Conservation (phyloP, 2,797 vertebrate genomes). For the Chelon auratus region DNA sequence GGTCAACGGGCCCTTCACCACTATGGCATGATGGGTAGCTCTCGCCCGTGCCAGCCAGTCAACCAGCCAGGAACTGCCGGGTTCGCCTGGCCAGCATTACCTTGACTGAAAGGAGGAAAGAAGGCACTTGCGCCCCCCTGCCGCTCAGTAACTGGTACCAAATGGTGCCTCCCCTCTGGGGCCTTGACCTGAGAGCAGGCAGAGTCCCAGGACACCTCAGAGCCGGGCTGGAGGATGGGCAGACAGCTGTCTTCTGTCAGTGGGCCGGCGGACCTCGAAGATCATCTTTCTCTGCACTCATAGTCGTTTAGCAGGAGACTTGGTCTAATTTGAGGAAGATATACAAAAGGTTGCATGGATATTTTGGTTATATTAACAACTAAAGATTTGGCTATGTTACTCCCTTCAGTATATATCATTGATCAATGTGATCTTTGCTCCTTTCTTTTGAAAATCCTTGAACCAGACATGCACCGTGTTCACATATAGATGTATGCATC, state of each 20-base stretch:
- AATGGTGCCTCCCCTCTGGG: conserved; percentile 82
- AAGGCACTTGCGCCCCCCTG: conserved; percentile 63
- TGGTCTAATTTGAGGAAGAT: conserved; percentile 13
- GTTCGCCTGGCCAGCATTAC: conserved; percentile 49
- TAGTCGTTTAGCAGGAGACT: conserved; percentile 15
- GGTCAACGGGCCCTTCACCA: conserved; percentile 81
- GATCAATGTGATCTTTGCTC: background rate
- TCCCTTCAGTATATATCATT: background rate
- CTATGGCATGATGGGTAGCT: conserved; percentile 78
- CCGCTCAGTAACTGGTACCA: conserved; percentile 85
- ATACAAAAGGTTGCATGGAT: background rate
- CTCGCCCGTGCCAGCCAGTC: conserved; percentile 52
- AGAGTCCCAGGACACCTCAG: conserved; percentile 80
- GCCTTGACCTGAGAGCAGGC: conserved; percentile 80
- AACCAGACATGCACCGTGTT: no score
- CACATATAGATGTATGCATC: no score
- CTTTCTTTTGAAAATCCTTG: no score
- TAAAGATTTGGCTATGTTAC: background rate
- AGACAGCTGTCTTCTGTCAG: conserved; percentile 87
- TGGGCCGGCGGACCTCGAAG: conserved; percentile 47
- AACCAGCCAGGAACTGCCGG: conserved; percentile 55
- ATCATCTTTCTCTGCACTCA: conserved; percentile 48
- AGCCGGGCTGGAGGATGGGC: conserved; percentile 78
- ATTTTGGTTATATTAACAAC: background rate
- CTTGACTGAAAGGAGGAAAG: conserved; percentile 62